Percentiles rank a stretch among this genome's conserved stretches.
phyloP scores from a whole-genome alignment of 1,140 invertebrate species.

The Harpegnathos saltator region DNA sequence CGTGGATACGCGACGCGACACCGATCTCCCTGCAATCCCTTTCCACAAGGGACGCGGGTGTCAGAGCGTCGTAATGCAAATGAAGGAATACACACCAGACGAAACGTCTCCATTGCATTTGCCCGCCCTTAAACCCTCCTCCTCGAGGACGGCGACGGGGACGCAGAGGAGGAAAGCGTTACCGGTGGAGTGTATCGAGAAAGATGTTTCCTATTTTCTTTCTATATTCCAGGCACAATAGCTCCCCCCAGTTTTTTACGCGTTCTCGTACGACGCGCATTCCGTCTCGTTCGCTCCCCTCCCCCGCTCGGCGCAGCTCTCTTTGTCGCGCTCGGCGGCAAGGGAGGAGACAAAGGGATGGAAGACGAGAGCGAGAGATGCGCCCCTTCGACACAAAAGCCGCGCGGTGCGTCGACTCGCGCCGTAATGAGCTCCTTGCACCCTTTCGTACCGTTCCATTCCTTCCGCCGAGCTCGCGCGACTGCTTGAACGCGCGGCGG shows the following conservation, averaged over 20 bases:
- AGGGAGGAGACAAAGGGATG: slow-evolving; percentile 36
- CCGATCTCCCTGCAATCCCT: slow-evolving; percentile 1
- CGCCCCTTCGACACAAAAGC: slow-evolving; percentile 57
- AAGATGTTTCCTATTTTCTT: slow-evolving; percentile 50
- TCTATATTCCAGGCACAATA: slow-evolving; percentile 45
- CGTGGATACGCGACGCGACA: neutral
- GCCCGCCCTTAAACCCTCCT: slow-evolving; percentile 21
- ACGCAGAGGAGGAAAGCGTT: neutral
- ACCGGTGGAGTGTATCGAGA: slow-evolving; percentile 20
- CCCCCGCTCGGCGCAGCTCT: neutral
- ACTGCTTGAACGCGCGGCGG: slow-evolving; percentile 26
- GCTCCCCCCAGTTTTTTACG: neutral
- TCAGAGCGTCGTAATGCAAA: slow-evolving; percentile 19
- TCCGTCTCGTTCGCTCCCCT: neutral
- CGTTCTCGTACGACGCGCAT: slow-evolving; percentile 21
- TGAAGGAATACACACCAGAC: slow-evolving; percentile 12
- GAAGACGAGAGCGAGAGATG: slow-evolving; percentile 24
- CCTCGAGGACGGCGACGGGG: neutral
- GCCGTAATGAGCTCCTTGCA: slow-evolving; percentile 62
- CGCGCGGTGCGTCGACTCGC: slow-evolving; percentile 40
- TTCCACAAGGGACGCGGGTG: neutral
- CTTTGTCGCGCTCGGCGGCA: slow-evolving; percentile 24
- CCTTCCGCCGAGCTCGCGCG: slow-evolving; percentile 22
- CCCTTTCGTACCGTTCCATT: slow-evolving; percentile 38
- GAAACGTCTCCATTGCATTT: slow-evolving; percentile 15